Conservation (phyloP, 2,888 invertebrate genomes). For the Anarsia innoxiella region DNA sequence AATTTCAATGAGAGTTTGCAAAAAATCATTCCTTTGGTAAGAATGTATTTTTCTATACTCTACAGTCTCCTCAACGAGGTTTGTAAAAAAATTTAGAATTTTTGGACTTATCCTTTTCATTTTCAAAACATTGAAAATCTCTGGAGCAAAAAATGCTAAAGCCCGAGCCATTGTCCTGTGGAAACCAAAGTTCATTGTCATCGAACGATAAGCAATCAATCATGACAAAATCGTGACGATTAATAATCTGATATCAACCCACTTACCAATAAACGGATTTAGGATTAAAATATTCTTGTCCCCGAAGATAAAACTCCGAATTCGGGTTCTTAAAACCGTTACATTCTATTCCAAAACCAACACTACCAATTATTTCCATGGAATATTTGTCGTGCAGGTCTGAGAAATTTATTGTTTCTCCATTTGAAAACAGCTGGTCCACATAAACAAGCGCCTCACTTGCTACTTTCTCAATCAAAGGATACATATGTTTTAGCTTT, state of each 20-base stretch:
- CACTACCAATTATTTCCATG: conserved; percentile 77
- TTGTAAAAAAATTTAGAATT: conserved; percentile 54
- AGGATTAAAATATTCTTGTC: conserved; percentile 60
- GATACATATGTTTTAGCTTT: conserved; percentile 79
- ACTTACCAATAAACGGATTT: conserved; percentile 55
- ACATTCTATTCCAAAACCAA: conserved; percentile 78
- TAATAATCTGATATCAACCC: no score
- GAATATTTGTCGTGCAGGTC: conserved; percentile 75
- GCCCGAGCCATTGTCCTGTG: conserved; percentile 56
- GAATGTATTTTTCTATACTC: conserved; percentile 44
- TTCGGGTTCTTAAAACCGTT: conserved; percentile 72
- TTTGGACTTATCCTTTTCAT: conserved; percentile 51
- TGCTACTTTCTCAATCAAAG: conserved; percentile 73
- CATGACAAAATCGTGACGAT: no score
- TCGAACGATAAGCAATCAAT: no score
- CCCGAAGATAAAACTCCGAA: conserved; percentile 68
- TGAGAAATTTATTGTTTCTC: conserved; percentile 63
- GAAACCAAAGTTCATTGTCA: conserved; percentile 15
- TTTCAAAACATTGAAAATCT: conserved; percentile 47
- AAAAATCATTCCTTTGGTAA: conserved; percentile 64
- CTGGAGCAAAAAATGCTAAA: conserved; percentile 58
- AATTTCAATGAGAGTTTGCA: conserved; percentile 70
- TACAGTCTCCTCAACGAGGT: conserved; percentile 53
- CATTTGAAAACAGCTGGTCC: conserved; percentile 33
- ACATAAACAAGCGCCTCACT: conserved; percentile 64